phyloP scores from a whole-genome alignment of 2,888 invertebrate genomes.

The Himalopsyche anomala region DNA sequence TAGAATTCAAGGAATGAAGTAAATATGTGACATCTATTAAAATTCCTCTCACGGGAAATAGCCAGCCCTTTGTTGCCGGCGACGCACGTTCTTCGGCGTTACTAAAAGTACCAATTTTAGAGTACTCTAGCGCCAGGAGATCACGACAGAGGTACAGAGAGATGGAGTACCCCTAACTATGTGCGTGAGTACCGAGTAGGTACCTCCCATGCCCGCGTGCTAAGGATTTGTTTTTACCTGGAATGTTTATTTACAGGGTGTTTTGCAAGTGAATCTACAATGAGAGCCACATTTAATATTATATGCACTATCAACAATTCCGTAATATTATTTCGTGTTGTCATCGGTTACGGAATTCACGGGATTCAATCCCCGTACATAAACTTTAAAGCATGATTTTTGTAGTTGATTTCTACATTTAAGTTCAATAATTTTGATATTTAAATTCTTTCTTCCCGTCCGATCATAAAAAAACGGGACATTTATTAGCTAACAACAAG shows the following conservation, averaged over 20 bases:
- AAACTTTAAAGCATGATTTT: too few species aligned
- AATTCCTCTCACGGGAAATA: constrained; percentile 14
- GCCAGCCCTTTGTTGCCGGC: neutral
- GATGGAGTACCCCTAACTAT: neutral
- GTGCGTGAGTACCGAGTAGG: neutral
- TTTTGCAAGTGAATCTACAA: neutral
- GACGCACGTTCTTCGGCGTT: neutral
- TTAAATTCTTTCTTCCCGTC: too few species aligned
- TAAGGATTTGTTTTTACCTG: neutral
- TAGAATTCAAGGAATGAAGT: neutral
- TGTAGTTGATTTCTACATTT: too few species aligned
- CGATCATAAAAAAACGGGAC: too few species aligned
- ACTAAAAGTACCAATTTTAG: constrained; percentile 21
- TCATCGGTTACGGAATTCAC: too few species aligned
- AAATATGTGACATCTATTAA: constrained; percentile 2
- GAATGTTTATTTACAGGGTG: neutral
- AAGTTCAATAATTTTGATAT: too few species aligned
- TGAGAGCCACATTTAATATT: too few species aligned
- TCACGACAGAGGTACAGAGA: constrained; percentile 14
- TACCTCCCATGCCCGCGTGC: neutral
- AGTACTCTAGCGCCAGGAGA: constrained; percentile 18
- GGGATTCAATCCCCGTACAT: too few species aligned
- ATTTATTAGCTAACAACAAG: too few species aligned
- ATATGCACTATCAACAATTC: too few species aligned
- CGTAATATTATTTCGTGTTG: too few species aligned